Conservation (phyloP, 2,888 invertebrate genomes). For the Empis stercorea region DNA sequence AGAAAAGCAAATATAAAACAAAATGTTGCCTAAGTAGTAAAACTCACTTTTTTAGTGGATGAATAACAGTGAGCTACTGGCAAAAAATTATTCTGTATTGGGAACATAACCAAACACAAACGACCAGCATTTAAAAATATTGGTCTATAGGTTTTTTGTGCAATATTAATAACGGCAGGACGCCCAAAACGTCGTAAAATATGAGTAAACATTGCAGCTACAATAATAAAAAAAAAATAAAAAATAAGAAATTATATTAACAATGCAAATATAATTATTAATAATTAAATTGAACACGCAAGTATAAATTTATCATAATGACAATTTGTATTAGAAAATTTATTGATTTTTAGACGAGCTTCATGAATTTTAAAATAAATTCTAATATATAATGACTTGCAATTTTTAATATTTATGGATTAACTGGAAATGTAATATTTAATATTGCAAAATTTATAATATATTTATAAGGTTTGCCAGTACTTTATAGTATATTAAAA, state of each 20-base stretch:
- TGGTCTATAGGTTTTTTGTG: not conserved
- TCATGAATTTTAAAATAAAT: not conserved
- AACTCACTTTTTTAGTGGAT: conserved; percentile 12
- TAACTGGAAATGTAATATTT: too few species aligned
- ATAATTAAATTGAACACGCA: too few species aligned
- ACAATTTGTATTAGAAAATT: not conserved
- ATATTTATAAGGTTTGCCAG: too few species aligned
- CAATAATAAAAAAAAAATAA: conserved; percentile 8
- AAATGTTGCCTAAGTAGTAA: not conserved
- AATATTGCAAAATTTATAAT: too few species aligned
- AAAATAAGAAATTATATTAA: too few species aligned
- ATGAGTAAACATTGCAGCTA: conserved; percentile 19
- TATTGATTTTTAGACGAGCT: not conserved
- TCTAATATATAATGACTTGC: too few species aligned
- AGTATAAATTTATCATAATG: not conserved
- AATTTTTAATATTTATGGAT: too few species aligned
- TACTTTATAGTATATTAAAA: too few species aligned
- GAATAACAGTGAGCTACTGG: conserved; percentile 12
- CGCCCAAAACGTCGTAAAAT: conserved; percentile 15
- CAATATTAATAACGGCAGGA: conserved; percentile 8
- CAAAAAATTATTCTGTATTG: conserved; percentile 8
- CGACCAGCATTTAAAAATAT: not conserved
- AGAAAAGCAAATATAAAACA: not conserved
- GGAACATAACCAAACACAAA: conserved; percentile 11
- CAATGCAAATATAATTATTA: too few species aligned